Base-by-base conservation (phyloP, 2,888 invertebrate genomes). In the Pterostichus niger region DNA sequence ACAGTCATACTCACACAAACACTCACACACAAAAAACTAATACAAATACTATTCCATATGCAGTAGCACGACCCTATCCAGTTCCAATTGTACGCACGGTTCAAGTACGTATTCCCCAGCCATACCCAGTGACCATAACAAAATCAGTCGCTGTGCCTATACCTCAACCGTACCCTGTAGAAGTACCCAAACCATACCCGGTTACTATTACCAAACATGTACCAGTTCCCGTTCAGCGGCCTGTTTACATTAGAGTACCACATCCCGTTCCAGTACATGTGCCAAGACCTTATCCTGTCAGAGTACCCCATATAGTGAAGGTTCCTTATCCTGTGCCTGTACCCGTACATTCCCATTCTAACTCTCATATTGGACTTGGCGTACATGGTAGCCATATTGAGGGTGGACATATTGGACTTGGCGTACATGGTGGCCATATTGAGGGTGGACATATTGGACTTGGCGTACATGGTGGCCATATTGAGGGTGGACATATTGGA, bases 81-180 rank as follows among this genome's bases (percentile, higher is more conserved):
- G 83, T 83, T 9, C 83, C 84, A 10, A 73, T 84, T 5, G 77
- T 77, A 9, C 52, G 83, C 56, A 82, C 79, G 6, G 82, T 84
- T 9, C 68, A 56, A 59, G 84, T 84, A n/a, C 79, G 77, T n/a
- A 81, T 83, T 15, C 84, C 84, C 15, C 83, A 83, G 75, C 84
- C 84, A 3, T 84, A 84, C 49, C 84, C 84, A 15, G 84, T 84
- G 64, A 87, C 87, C 24, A 84, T 88, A n/a, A 86, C 87, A 61
- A 85, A 87, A 84, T 85, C 86, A 76, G 86, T 87, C 13, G 84
- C 86, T 75, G 88, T 89, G n/a, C 85, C 86, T 33, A 88, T 89
- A 76, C 87, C 89, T 24, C 87, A 88, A 84, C 88, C 89, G 6
- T 88, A 88, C 84, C 87, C 88, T 71, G 88, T 89, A 13, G 84